Percentiles rank a stretch among this genome's conserved stretches.
Evolutionary conservation across 92 coral and sea anemone genomes (phyloP).

Genomic region (Zoanthus gigantus): DNA sequence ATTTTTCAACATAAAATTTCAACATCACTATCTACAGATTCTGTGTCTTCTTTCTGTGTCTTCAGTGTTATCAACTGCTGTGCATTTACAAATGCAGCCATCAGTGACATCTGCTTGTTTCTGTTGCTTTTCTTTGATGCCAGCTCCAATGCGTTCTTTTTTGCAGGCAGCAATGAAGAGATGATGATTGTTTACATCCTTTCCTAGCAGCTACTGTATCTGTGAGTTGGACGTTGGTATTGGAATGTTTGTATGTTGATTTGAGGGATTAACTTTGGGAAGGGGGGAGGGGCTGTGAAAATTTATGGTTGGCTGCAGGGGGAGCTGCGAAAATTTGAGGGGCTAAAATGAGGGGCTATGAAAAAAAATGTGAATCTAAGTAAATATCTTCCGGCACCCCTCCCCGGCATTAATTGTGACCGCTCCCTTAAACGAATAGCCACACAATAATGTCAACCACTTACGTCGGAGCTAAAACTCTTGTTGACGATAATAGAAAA

Average conservation of each 20-base stretch:
- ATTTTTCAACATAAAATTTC: not conserved
- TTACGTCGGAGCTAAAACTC: too few relatives aligned
- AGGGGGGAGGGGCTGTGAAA: not conserved
- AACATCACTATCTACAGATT: not conserved
- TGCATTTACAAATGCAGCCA: not conserved
- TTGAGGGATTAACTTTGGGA: not conserved
- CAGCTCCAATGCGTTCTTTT: not conserved
- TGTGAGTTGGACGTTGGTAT: constrained; percentile 2
- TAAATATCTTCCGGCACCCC: too few relatives aligned
- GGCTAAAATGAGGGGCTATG: not conserved
- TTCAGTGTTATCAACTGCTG: not conserved
- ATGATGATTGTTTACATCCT: constrained; percentile 17
- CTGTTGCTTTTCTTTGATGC: not conserved
- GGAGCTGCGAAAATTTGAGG: not conserved
- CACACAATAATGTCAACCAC: too few relatives aligned
- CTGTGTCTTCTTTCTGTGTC: not conserved
- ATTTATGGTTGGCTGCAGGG: not conserved
- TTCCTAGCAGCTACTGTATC: constrained; percentile 17
- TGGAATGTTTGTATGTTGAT: not conserved
- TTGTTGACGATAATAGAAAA: too few relatives aligned
- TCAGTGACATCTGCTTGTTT: not conserved
- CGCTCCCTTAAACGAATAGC: too few relatives aligned
- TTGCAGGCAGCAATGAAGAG: constrained; percentile 35
- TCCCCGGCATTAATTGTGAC: too few relatives aligned
- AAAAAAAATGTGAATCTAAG: too few relatives aligned